Percentiles rank a stretch among this genome's conserved stretches.
Evolutionary conservation across 2,113 vertebrate genomes (phyloP).

Genomic region (Meles meles): DNA sequence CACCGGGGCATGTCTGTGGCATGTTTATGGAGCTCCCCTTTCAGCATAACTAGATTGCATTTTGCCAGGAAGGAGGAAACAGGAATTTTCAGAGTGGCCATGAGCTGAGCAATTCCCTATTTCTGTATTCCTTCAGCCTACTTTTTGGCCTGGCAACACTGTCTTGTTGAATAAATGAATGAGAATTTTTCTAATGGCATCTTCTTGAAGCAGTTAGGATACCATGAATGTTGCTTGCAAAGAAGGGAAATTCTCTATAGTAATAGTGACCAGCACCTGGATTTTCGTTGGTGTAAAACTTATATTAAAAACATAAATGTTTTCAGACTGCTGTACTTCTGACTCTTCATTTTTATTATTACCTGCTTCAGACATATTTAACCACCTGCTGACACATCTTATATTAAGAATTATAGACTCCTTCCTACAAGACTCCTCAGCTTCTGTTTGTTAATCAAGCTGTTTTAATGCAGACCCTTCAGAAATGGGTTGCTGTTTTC

Average conservation of each 20-base stretch:
- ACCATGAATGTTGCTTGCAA: not conserved
- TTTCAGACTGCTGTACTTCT: not conserved
- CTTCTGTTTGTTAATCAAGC: constrained; percentile 41
- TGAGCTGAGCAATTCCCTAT: not conserved
- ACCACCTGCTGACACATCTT: constrained; percentile 26
- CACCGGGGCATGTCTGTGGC: not conserved
- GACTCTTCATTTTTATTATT: not conserved
- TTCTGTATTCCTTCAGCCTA: not conserved
- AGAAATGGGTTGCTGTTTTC: constrained; percentile 27
- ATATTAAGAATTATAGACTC: constrained; percentile 29
- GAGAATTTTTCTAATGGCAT: not conserved
- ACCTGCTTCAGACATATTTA: not conserved
- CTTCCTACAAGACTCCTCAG: constrained; percentile 25
- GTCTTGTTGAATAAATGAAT: not conserved
- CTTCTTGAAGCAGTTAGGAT: constrained; percentile 21
- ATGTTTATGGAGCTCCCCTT: not conserved
- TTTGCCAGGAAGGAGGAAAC: not conserved
- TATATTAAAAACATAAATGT: not conserved
- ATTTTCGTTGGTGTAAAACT: not conserved
- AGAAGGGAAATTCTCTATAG: constrained; percentile 14
- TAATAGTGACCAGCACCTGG: not conserved
- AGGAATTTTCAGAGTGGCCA: not conserved
- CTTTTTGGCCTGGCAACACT: not conserved
- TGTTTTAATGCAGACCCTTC: not conserved
- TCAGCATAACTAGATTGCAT: not conserved